Conservation (phyloP, 2,888 invertebrate genomes). For the Agrotis clavis region DNA sequence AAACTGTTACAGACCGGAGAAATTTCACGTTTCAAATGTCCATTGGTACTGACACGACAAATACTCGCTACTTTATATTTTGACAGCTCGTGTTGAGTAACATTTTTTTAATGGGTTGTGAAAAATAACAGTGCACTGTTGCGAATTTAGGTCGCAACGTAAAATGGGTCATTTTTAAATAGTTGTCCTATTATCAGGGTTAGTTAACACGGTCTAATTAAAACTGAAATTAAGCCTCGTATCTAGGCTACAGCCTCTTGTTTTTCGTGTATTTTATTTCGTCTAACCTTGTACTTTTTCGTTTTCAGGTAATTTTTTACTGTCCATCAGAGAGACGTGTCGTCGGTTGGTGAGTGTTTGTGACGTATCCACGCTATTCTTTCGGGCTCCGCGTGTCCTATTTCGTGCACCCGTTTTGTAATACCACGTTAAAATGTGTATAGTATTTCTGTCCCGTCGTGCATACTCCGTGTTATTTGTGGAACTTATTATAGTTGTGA, state of each 20-base stretch:
- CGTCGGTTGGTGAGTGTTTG: slow-evolving; percentile 60
- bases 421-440: slow-evolving; percentile 76
- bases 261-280: slow-evolving; percentile 64
- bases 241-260: slow-evolving; percentile 69
- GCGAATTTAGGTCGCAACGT: slow-evolving; percentile 86
- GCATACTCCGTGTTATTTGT: slow-evolving; percentile 82
- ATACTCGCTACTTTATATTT: slow-evolving; percentile 77
- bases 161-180: slow-evolving; percentile 88
- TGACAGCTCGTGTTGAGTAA: slow-evolving; percentile 86
- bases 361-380: slow-evolving; percentile 72
- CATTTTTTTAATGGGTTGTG: slow-evolving; percentile 82
- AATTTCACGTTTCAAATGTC: slow-evolving; percentile 80
- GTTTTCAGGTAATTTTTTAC: slow-evolving; percentile 84
- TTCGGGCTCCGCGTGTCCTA: slow-evolving; percentile 69
- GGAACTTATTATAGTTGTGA: slow-evolving; percentile 84
- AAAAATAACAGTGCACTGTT: slow-evolving; percentile 78
- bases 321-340: slow-evolving; percentile 62
- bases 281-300: slow-evolving; percentile 77
- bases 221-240: slow-evolving; percentile 73
- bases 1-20: slow-evolving; percentile 75
- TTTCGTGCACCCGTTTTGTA: slow-evolving; percentile 77
- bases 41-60: slow-evolving; percentile 77
- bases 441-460: slow-evolving; percentile 81
- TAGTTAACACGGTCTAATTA: slow-evolving; percentile 89
- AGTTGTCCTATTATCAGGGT: slow-evolving; percentile 81